Conservation (phyloP, 2,888 invertebrate genomes). For the Amiota minor region DNA sequence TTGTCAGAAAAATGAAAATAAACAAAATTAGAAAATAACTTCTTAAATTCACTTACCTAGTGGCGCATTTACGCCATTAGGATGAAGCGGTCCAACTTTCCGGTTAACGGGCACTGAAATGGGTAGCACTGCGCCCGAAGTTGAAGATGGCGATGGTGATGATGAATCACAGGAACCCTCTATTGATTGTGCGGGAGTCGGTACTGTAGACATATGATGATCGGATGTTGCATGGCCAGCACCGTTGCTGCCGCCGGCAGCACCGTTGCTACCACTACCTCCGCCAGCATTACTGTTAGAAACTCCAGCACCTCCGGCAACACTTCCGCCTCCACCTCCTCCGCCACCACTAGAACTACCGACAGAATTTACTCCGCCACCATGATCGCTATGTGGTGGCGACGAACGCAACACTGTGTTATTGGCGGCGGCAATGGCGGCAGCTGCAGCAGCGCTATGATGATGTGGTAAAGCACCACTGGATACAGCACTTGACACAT, state of each 20-base stretch:
- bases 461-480: constrained; percentile 24
- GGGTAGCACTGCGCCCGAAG: constrained; percentile 69
- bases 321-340: constrained; percentile 45
- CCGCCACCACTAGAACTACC: constrained; percentile 46
- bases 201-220: constrained; percentile 71
- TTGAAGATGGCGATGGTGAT: constrained; percentile 77
- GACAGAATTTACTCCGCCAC: constrained; percentile 16
- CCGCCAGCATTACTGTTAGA: constrained; percentile 70
- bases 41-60: constrained; percentile 62
- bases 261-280: constrained; percentile 45
- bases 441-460: constrained; percentile 58
- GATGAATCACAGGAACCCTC: constrained; percentile 77
- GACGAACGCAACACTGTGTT: constrained; percentile 56
- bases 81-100: constrained; percentile 74
- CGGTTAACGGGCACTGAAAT: constrained; percentile 72
- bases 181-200: constrained; percentile 72
- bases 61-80: constrained; percentile 72
- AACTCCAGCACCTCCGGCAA: constrained; percentile 65
- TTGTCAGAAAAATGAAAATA: no score
- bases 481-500: constrained; percentile 39
- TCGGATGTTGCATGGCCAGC: constrained; percentile 57
- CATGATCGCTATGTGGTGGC: constrained; percentile 61
- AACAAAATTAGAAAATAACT: no score
- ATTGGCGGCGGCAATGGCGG: constrained; percentile 48
- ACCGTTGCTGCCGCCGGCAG: constrained; percentile 44